Base-by-base conservation (phyloP, 2,797 vertebrate species). In the Dendrocincla fuliginosa region DNA sequence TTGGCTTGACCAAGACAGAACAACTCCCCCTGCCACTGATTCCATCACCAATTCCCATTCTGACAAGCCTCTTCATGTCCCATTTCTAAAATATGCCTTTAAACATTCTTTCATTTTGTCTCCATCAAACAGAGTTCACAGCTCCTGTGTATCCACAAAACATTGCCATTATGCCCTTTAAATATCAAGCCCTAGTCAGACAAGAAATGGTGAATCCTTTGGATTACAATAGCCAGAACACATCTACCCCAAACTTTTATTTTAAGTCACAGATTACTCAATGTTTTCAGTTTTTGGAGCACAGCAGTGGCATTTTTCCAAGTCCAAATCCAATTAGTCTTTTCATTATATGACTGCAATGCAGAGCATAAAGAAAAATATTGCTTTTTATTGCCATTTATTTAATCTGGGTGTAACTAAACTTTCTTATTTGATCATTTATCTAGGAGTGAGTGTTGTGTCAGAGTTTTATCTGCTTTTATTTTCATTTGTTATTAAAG, bases 281-380 rank as follows among this genome's bases (percentile, higher is more conserved):
- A 53, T 79, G 39, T 93, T 93, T 93, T 85, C 73, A 61, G 14
- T 88, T 86, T 88, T 84, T 86, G 81, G 68, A 95, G 68, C 71
- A 90, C 42, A 89, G 63, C 68, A 67, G 49, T 65, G 65, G 59
- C 71, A 60, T 87, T 93, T 92, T 90, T 90, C 84, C 84, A 91
- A 95, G 42, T 53, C 24, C 61, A 96, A 93, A 94, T 90, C 71
- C 60, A 96, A 93, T 96, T 94, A 96, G 84, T 56, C 46, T 86
- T 92, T 92, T 93, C 82, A 70, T 91, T 86, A 75, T 41, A 67
- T 46, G 35, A 59, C 56, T 81, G 41, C 68, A 95, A 73, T n/a
- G 23, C 56, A 69, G 60, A 87, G 52, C 39, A 69, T 42, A 78
- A 81, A 77, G 77, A 41, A 41, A 89, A 69, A 16, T 76, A 94